Evolutionary conservation across 1,140 invertebrate species (phyloP).

Genomic region (Bombus haemorrhoidalis): DNA sequence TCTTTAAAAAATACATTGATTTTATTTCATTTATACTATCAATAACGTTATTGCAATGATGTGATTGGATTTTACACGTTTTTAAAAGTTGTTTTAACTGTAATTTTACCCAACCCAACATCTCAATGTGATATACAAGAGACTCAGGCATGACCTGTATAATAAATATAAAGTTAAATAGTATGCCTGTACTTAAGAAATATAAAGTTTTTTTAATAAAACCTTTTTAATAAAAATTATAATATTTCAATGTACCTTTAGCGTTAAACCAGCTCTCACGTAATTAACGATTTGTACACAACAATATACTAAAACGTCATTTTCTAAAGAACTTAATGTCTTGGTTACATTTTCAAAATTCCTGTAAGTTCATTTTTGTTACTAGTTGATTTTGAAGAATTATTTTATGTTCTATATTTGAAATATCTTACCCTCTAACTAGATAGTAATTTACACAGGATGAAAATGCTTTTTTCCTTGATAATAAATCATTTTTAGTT

Average conservation of each 20-base stretch:
- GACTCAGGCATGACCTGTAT: slow-evolving; percentile 54
- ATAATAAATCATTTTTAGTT: slow-evolving; percentile 70
- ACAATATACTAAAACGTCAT: slow-evolving; percentile 64
- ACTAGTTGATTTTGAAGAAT: slow-evolving; percentile 10
- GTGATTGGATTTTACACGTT: slow-evolving; percentile 18
- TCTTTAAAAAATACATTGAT: slow-evolving; percentile 64
- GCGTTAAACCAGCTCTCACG: slow-evolving; percentile 46
- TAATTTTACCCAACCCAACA: slow-evolving; percentile 61
- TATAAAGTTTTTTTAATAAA: too few species aligned
- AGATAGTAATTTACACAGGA: slow-evolving; percentile 68
- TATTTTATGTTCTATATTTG: slow-evolving; percentile 27
- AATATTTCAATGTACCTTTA: slow-evolving; percentile 61
- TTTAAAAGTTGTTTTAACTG: slow-evolving; percentile 59
- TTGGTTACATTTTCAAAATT: slow-evolving; percentile 68
- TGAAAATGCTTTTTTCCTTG: slow-evolving; percentile 64
- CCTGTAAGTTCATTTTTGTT: slow-evolving; percentile 53
- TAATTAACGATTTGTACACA: slow-evolving; percentile 69
- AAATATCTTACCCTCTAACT: slow-evolving; percentile 62
- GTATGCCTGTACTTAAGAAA: neutral
- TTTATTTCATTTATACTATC: slow-evolving; percentile 62
- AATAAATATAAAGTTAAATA: slow-evolving; percentile 24
- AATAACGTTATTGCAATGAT: slow-evolving; percentile 45
- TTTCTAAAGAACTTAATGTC: slow-evolving; percentile 67
- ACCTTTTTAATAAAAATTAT: neutral
- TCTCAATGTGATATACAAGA: slow-evolving; percentile 57